These are phyloP conservation scores for Semaprochilodus insignis DNA, from an alignment of 2,797 vertebrate species.

Conservation along the genomic window DNA sequence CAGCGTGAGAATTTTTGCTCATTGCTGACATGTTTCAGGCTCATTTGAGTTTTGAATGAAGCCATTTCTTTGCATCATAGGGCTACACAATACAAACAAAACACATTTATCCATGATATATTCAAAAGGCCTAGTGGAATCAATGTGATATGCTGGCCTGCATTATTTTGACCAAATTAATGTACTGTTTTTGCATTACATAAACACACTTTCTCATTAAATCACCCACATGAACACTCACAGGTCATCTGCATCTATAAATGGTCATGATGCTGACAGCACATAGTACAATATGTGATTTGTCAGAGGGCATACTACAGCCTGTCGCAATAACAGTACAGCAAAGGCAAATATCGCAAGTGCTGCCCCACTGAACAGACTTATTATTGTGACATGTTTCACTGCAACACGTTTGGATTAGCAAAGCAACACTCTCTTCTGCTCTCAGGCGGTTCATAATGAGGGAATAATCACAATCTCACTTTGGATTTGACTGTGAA, in stretches of 20 bases:
- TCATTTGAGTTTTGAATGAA: not conserved
- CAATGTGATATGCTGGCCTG: too few species aligned
- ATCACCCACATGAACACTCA: too few species aligned
- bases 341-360: not conserved
- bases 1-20: not conserved
- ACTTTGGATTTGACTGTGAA: not conserved
- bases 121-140: too few species aligned
- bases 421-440: not conserved
- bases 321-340: not conserved
- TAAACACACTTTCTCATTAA: not conserved
- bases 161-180: too few species aligned
- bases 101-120: not conserved
- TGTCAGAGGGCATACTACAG: not conserved
- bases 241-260: too few species aligned
- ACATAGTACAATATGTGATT: not conserved
- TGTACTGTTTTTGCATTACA: not conserved
- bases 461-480: not conserved
- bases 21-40: not conserved
- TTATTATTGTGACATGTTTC: not conserved
- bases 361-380: not conserved
- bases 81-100: not conserved
- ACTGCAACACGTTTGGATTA: constrained; percentile 1
- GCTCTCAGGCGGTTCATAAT: not conserved
- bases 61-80: not conserved
- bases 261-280: not conserved